Base-by-base conservation (phyloP, 2,113 vertebrate species). In the Cromileptes altivelis region DNA sequence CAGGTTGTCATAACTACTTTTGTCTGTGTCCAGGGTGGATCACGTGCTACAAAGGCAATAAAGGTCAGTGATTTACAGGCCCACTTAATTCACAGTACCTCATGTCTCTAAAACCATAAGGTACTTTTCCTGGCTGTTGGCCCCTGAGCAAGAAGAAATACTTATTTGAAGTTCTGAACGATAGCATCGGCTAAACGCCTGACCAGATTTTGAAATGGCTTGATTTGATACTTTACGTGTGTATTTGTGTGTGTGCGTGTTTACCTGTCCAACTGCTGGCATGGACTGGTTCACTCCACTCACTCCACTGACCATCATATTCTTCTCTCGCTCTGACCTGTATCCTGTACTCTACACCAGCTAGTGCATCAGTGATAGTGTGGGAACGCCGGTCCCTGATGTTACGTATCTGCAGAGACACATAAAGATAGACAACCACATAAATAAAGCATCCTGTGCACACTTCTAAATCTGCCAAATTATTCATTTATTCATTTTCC, bases 221-320 rank as follows among this genome's bases (percentile, higher is more conserved):
- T 45, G 18, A 19, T 17, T 40, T 45, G 18, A 19, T 17, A 27
- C 0, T 15, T 45, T 25, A 37, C 33, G 14, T 19, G 25, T 62
- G 10, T 55, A 40, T 40, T 61, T 50, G 13, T 77, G 57, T 72
- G 17, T 21, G 9, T 18, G 21, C 42, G 62, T 68, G 30, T 69
- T 74, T 90, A 95, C 95, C 88, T 81, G 57, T 93, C 94, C 95
- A 95, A 12, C 91, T 92, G 63, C 33, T 62, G 73, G 50, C 91
- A 61, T 67, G 70, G 15, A 93, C 73, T 3, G 82, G 61, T 6
- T 0, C 0, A 40, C 85, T 95, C 96, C 96, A 96, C 14, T 93
- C 88, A 60, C 96, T 95, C 95, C 94, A 96, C 0, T 33, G 15
- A 2, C 94, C 95, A 0, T 93, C 90, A 42, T 81, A 95, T 47